Base-by-base conservation (phyloP, 2,797 vertebrate species). In the Florisuga fusca region DNA sequence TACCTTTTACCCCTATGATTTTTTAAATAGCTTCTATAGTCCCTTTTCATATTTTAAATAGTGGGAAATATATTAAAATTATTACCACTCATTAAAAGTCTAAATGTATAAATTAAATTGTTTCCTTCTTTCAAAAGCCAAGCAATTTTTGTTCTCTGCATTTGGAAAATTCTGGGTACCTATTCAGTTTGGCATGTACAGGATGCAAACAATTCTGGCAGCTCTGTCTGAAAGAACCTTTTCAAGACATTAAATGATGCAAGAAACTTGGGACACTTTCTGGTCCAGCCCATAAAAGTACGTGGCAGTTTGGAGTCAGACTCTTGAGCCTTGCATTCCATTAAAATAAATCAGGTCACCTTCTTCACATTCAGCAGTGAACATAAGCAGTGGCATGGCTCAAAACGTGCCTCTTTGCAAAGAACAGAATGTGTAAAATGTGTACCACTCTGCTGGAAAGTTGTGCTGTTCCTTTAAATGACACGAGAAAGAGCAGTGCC, bases 291-390 rank as follows among this genome's bases (percentile, higher is more conserved):
- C 48, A 8, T 89, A 46, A 82, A 93, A 88, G 23, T 96, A 90
- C 74, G 82, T 96, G 95, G 89, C 93, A 94, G 80, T 86, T 82
- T 96, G 77, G 63, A 96, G 71, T 88, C 85, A 90, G 91, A 43
- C 53, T 77, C 69, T 23, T 76, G 76, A 66, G 83, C 57, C 20
- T 87, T 88, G 69, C 23, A 15, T 81, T 75, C 57, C 89, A 14
- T 63, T 94, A 69, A 45, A 88, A 16, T 87, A 75, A 95, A 84
- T 93, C 84, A 92, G 92, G 84, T 91, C 82, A 86, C 92, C 74
- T 95, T 62, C 68, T 87, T 90, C 80, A 76, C 29, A 58, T 89
- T 75, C 29, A 89, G 84, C 85, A 91, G 57, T 2, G 3, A 43
- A 9, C 22, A 53, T 69, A 31, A 88, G 81, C 62, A 76, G 84